Base-by-base conservation (phyloP, 2,888 invertebrate genomes). In the Ptychoptera contaminata region DNA sequence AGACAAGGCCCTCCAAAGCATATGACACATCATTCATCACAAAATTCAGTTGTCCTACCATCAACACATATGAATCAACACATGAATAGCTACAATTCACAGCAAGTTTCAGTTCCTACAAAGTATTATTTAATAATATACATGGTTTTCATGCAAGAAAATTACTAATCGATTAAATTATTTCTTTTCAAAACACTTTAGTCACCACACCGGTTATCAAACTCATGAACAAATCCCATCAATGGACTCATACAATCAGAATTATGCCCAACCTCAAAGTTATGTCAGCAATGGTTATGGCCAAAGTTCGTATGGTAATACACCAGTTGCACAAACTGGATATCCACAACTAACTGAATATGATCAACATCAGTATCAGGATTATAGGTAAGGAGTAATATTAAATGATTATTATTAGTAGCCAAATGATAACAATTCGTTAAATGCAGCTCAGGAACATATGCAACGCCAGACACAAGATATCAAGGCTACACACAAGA, bases 331-430 rank as follows among this genome's bases (percentile, higher is more conserved):
- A 6, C 57, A 54, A 46, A 57, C 53, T 48, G 59, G 58, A 34
- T 65, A 65, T 51, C 54, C 60, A 15, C 53, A 58, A 45, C 48
- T 55, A 43, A 53, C 56, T 16, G 65, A 65, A 48, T 65, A 65
- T 49, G 65, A 65, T 54, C 64, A 63, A 48, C 63, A 60, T 51
- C 65, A 65, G 50, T 65, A 65, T 51, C 62, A 63, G 49, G 47
- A 47, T 37, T 47, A 47, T 34, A 57, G 57, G 48, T 65, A 65
- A 23, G 23, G 23, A 23, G 7, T 23, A 23, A 23, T 5, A 7
- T 3, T 23, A 23, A 23, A 23, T n/a, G 23, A 23, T 5, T 23
- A 23, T 23, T 23, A 3, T 23, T 23, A 7, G 7, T 5, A 23
- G n/a, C n/a, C n/a, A 23, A 23, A 23, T 23, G 23, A 23, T 23